Evolutionary conservation across 2,797 vertebrate species (phyloP), one percentile per base, ranked within the genome.

Genomic region (Oryzias sinensis): DNA sequence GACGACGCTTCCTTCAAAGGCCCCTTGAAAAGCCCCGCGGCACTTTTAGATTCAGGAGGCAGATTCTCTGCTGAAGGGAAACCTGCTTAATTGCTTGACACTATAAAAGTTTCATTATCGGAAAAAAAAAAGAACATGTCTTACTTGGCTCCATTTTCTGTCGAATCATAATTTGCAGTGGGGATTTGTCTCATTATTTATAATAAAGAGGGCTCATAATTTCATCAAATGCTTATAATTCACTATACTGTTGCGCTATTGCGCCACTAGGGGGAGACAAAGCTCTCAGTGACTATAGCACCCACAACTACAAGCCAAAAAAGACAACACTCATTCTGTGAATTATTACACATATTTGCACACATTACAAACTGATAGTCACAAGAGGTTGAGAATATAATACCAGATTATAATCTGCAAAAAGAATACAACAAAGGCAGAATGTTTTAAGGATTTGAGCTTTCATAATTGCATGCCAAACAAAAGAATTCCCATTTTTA

Each of bases 211-310:
- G 65, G 49, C 33, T 13, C 49, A 65, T 58, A n/a, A 77, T 65
- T 64, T 66, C 27, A 72, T 71, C 20, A 55, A 56, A 62, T 2
- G 24, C 49, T 49, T 50, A 51, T 24, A 68, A 43, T 24, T 33
- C 24, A 49, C 1, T 2, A 27, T 49, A 2, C 14, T 14, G 27
- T 64, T 33, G 60, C 24, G 17, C 24, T 44, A 24, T 1, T 9
- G 0, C 0, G 42, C 85, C 88, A 86, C 85, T 72, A 85, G 88
- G 72, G 77, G 88, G 84, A 84, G 86, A 85, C 85, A 84, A 56
- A 72, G 41, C 33, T 45, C 57, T 68, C 54, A 37, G 52, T 37
- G 11, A 7, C n/a, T 17, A 13, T 15, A n/a, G 14, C 45, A 49
- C 27, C 37, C 4, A 59, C 46, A 29, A 27, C 6, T 22, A 43